These are phyloP conservation scores for Cephus nigrinus DNA, from an alignment of 2,888 invertebrate genomes.

Conservation along the genomic window DNA sequence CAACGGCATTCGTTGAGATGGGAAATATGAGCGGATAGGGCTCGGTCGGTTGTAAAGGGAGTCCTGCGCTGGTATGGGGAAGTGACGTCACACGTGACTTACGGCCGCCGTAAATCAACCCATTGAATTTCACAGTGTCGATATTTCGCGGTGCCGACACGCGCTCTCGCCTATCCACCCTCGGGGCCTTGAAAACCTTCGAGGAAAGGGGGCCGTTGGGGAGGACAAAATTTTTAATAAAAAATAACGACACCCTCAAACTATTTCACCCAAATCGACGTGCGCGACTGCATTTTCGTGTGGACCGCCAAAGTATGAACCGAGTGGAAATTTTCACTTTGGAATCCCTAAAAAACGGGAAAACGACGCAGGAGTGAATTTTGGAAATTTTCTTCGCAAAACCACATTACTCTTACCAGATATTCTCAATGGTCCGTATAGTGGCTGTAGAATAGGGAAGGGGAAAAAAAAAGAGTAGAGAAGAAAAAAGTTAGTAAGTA, in stretches of 20 bases:
- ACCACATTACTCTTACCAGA: not conserved
- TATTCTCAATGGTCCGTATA: not conserved
- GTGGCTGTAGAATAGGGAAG: not conserved
- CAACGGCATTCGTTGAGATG: conserved; percentile 27
- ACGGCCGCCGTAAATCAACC: conserved; percentile 55
- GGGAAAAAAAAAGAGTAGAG: not conserved
- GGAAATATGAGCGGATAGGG: conserved; percentile 26
- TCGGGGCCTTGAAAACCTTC: not conserved
- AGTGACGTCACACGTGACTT: conserved; percentile 52
- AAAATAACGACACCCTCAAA: not conserved
- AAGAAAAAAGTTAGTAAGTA: not conserved
- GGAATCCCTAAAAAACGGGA: not conserved
- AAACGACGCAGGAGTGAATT: not conserved
- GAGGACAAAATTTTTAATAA: not conserved
- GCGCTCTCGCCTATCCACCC: not conserved
- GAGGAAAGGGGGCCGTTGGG: conserved; percentile 14
- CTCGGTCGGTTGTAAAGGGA: conserved; percentile 28
- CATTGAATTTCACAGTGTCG: conserved; percentile 55
- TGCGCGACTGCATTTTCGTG: not conserved
- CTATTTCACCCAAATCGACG: not conserved
- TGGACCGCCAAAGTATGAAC: not conserved
- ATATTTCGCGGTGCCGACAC: conserved; percentile 40
- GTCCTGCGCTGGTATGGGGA: not conserved
- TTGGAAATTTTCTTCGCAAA: not conserved
- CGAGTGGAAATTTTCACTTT: not conserved